These are phyloP conservation scores for Stichopus chloronotus DNA, from an alignment of 35 echinoderm and acorn worm species.

Conservation along the genomic window DNA sequence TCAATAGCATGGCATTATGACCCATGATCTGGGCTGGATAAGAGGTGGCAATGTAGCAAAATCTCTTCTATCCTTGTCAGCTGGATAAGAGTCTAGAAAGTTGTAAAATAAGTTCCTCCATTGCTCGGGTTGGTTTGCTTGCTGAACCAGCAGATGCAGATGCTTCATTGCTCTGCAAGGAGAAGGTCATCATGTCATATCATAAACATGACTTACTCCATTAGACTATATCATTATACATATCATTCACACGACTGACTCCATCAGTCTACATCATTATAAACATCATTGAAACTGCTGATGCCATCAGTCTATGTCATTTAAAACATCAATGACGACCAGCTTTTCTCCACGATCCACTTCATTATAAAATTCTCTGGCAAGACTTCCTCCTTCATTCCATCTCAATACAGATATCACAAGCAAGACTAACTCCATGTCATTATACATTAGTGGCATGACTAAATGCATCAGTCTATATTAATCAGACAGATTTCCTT, in stretches of 20 bases:
- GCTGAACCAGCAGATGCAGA: neutral
- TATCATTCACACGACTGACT: neutral
- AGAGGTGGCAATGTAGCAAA: neutral
- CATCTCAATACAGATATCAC: neutral
- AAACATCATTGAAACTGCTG: neutral
- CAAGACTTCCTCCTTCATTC: neutral
- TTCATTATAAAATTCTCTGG: neutral
- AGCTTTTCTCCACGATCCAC: neutral
- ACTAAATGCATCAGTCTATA: no score
- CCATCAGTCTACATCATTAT: neutral
- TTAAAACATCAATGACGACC: neutral
- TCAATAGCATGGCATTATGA: no score
- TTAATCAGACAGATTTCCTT: neutral
- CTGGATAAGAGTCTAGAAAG: constrained; percentile 39
- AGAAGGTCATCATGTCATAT: neutral
- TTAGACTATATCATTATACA: neutral
- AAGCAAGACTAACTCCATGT: no score
- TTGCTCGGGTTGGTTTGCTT: constrained; percentile 36
- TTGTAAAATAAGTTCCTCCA: constrained; percentile 48
- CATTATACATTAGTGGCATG: no score
- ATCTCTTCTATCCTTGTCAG: neutral
- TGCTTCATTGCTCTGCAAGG: constrained; percentile 34
- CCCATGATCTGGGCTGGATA: neutral
- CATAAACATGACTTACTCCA: neutral
- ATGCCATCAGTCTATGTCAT: neutral